Evolutionary conservation across 1,140 invertebrate genomes (phyloP).

Genomic region (Drosophila equinoxialis): DNA sequence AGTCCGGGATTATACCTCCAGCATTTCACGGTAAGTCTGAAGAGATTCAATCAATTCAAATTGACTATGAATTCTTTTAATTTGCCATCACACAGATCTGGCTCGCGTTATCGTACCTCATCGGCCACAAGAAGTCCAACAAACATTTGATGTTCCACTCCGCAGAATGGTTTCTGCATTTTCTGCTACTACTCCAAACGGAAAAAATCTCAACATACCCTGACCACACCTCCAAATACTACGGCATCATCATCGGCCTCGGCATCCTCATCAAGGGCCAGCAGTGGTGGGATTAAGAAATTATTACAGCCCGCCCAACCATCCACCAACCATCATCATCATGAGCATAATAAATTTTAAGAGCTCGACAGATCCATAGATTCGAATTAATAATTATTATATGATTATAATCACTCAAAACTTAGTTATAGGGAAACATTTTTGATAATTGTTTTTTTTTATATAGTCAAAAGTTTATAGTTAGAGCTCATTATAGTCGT

Average conservation of each 20-base stretch:
- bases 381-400: not conserved
- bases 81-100: constrained; percentile 50
- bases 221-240: constrained; percentile 55
- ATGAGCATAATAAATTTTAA: constrained; percentile 49
- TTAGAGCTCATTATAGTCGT: constrained; percentile 28
- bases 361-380: constrained; percentile 17
- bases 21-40: constrained; percentile 68
- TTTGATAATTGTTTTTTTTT: constrained; percentile 65
- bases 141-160: constrained; percentile 83
- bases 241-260: constrained; percentile 65
- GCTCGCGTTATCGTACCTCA: constrained; percentile 75
- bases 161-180: constrained; percentile 82
- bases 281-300: constrained; percentile 56
- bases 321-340: constrained; percentile 12
- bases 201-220: constrained; percentile 44
- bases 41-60: not conserved
- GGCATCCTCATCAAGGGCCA: constrained; percentile 60
- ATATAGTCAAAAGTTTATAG: constrained; percentile 58
- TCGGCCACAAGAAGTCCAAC: constrained; percentile 79
- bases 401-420: not conserved
- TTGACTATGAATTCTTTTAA: not conserved
- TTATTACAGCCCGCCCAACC: constrained; percentile 26
- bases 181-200: constrained; percentile 81
- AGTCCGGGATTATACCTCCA: constrained; percentile 69
- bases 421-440: constrained; percentile 40